phyloP scores from a whole-genome alignment of 2,113 vertebrate genomes.

The Oncorhynchus gorbuscha region DNA sequence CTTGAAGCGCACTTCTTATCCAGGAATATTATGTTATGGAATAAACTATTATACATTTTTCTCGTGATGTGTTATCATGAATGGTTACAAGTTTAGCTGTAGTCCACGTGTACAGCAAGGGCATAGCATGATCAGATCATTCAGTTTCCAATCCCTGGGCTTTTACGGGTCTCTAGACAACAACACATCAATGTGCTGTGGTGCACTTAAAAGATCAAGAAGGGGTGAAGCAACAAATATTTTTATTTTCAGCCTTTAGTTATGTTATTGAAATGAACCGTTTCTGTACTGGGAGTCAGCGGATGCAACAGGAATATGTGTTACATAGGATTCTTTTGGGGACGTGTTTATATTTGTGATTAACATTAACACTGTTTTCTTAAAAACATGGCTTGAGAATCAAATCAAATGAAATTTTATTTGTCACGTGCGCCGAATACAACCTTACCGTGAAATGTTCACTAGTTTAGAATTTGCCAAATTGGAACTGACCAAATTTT shows the following conservation, averaged over 20 bases:
- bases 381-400: no score
- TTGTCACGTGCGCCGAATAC: no score
- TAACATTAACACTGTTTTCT: constrained; percentile 29
- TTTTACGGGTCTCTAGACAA: not conserved
- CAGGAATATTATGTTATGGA: constrained; percentile 35
- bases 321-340: constrained; percentile 69
- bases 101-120: constrained; percentile 52
- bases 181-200: constrained; percentile 57
- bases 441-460: no score
- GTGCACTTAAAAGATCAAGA: constrained; percentile 63
- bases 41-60: constrained; percentile 26
- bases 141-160: constrained; percentile 24
- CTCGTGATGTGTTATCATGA: constrained; percentile 31
- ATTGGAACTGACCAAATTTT: no score
- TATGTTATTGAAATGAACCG: constrained; percentile 38
- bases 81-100: constrained; percentile 42
- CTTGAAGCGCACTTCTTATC: constrained; percentile 39
- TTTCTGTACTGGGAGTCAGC: constrained; percentile 68
- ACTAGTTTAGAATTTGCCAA: no score
- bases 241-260: constrained; percentile 63
- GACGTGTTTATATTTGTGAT: constrained; percentile 61
- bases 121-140: constrained; percentile 46
- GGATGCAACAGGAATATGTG: constrained; percentile 68
- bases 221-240: constrained; percentile 49
- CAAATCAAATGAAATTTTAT: no score